Evolutionary conservation across 2,797 vertebrate genomes (phyloP).

Genomic region (Phalanger gymnotis): DNA sequence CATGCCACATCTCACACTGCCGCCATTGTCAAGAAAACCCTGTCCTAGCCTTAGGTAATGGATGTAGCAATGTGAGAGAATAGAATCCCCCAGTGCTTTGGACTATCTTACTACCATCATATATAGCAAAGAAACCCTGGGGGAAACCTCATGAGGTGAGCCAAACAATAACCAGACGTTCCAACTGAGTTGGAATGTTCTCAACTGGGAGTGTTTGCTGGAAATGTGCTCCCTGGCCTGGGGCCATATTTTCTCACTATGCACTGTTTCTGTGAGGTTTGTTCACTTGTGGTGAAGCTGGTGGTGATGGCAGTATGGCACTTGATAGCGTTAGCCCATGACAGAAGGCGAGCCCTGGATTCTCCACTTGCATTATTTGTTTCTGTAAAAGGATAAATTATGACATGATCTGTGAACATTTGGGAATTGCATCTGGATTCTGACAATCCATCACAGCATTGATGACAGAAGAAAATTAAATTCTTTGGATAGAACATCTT

Average conservation of each 20-base stretch:
- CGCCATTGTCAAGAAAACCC: constrained; percentile 4
- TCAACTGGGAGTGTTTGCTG: constrained; percentile 71
- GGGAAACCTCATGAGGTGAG: constrained; percentile 52
- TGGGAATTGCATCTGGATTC: not conserved
- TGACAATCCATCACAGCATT: not conserved
- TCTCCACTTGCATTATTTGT: not conserved
- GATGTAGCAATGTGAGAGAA: not conserved
- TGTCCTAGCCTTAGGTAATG: not conserved
- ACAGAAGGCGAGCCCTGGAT: not conserved
- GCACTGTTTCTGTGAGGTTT: constrained; percentile 41
- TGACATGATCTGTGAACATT: not conserved
- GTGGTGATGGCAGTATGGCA: not conserved
- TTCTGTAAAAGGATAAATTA: not conserved
- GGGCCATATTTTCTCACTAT: constrained; percentile 51
- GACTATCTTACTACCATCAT: constrained; percentile 43
- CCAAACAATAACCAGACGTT: constrained; percentile 70
- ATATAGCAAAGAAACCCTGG: not conserved
- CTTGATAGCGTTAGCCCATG: not conserved
- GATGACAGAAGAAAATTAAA: not conserved
- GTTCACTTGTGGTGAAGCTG: constrained; percentile 27
- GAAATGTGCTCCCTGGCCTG: constrained; percentile 66
- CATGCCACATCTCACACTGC: not conserved
- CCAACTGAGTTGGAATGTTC: constrained; percentile 51
- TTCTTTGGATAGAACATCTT: not conserved
- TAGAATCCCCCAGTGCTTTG: constrained; percentile 26